Evolutionary conservation across 2,113 vertebrate genomes (phyloP).

Genomic region (Antidorcas marsupialis): DNA sequence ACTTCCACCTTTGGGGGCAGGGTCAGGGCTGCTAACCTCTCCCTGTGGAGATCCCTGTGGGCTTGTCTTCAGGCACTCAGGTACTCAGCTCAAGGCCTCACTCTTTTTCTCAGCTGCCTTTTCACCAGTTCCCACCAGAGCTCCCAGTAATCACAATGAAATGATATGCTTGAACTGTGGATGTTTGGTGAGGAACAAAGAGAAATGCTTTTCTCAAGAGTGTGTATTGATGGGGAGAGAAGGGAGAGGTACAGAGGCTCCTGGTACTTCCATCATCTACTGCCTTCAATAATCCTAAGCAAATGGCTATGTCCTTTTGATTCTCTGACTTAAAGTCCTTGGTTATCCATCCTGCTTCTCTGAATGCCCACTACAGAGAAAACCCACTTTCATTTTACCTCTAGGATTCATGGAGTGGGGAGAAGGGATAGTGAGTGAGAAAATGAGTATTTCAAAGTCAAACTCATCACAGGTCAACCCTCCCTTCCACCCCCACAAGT

Average conservation of each 20-base stretch:
- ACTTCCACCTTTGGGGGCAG: background rate
- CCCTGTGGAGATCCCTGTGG: background rate
- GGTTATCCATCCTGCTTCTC: background rate
- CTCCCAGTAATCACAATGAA: background rate
- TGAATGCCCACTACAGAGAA: background rate
- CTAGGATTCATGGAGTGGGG: background rate
- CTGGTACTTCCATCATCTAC: background rate
- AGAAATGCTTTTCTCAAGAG: background rate
- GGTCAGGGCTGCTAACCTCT: background rate
- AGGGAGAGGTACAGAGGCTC: background rate
- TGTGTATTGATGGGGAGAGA: background rate
- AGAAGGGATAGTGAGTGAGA: background rate
- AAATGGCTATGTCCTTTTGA: background rate
- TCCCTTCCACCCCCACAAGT: background rate
- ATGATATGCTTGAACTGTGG: background rate
- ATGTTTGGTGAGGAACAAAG: background rate
- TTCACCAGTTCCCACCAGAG: background rate
- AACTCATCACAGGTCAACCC: background rate
- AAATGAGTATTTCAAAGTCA: conserved; percentile 19
- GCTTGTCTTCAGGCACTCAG: background rate
- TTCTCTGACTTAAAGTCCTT: background rate
- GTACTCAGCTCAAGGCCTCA: background rate
- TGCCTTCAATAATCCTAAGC: background rate
- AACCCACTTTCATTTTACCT: conserved; percentile 24
- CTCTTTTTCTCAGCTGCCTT: background rate